Evolutionary conservation across 64 coral and sea anemone species (phyloP).

Genomic region (Montipora sp.): DNA sequence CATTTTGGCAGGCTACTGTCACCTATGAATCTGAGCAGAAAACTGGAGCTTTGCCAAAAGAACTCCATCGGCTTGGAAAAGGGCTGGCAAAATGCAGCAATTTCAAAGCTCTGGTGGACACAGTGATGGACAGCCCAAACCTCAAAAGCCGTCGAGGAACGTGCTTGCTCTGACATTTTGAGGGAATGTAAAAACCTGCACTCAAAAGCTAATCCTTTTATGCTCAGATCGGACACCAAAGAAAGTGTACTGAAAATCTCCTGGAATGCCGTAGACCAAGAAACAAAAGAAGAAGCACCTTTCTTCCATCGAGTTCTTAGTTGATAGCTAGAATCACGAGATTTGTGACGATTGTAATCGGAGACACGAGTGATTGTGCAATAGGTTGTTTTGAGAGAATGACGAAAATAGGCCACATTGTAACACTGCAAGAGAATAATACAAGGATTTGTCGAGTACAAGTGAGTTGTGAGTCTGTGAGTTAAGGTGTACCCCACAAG

Average conservation of each 20-base stretch:
- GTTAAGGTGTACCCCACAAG: too few relatives aligned
- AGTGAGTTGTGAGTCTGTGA: background rate
- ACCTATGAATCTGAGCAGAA: conserved; percentile 16
- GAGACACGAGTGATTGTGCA: too few relatives aligned
- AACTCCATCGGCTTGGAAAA: conserved; percentile 13
- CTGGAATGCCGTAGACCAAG: conserved; percentile 26
- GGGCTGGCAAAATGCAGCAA: background rate
- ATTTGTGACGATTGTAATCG: too few relatives aligned
- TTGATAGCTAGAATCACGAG: background rate
- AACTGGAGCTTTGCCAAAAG: conserved; percentile 19
- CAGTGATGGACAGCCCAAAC: too few relatives aligned
- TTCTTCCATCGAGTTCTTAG: background rate
- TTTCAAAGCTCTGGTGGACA: too few relatives aligned
- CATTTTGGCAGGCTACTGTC: conserved; percentile 28
- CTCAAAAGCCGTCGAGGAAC: conserved; percentile 6
- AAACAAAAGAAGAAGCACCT: conserved; percentile 24
- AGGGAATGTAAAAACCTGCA: conserved; percentile 36
- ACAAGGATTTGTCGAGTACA: too few relatives aligned
- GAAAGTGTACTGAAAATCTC: background rate
- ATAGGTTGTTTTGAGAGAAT: too few relatives aligned
- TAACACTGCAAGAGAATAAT: too few relatives aligned
- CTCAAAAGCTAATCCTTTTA: conserved; percentile 9
- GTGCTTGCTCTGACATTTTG: conserved; percentile 1
- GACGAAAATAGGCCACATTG: too few relatives aligned
- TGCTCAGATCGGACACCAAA: background rate